phyloP scores from a whole-genome alignment of 2,113 vertebrate species.

The Odocoileus virginianus region DNA sequence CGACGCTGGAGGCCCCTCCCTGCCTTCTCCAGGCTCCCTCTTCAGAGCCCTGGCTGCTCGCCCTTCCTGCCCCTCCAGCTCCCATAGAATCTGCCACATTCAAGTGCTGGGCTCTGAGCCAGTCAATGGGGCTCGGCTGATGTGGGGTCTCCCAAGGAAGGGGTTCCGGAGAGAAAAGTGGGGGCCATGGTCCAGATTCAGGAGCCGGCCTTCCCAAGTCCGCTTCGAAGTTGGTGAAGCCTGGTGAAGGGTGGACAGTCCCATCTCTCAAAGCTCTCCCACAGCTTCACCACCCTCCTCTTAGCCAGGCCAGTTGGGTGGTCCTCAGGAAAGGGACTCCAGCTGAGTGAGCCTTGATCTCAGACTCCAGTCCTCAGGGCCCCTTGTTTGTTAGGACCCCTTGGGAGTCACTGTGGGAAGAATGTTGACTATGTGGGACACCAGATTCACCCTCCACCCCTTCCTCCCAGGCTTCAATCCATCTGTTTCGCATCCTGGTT shows the following conservation, averaged over 20 bases:
- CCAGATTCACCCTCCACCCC: neutral
- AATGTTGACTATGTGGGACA: neutral
- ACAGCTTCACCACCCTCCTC: neutral
- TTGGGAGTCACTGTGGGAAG: neutral
- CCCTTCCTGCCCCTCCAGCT: neutral
- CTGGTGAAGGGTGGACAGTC: neutral
- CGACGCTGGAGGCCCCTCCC: neutral
- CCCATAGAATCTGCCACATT: neutral
- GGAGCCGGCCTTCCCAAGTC: neutral
- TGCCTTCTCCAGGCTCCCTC: neutral
- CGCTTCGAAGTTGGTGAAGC: neutral
- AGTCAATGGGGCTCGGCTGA: accelerated
- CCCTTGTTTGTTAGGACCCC: neutral
- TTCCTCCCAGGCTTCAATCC: neutral
- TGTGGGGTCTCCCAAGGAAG: neutral
- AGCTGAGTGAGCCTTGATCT: neutral
- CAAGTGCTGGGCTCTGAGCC: neutral
- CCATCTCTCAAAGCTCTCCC: neutral
- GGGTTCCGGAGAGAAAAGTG: neutral
- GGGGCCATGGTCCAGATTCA: neutral
- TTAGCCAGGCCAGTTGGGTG: neutral
- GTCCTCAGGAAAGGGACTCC: neutral
- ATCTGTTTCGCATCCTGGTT: neutral
- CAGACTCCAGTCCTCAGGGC: neutral
- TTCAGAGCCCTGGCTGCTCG: neutral